phyloP scores from a whole-genome alignment of 2,888 invertebrate species.

The Yponomeuta evonymella region DNA sequence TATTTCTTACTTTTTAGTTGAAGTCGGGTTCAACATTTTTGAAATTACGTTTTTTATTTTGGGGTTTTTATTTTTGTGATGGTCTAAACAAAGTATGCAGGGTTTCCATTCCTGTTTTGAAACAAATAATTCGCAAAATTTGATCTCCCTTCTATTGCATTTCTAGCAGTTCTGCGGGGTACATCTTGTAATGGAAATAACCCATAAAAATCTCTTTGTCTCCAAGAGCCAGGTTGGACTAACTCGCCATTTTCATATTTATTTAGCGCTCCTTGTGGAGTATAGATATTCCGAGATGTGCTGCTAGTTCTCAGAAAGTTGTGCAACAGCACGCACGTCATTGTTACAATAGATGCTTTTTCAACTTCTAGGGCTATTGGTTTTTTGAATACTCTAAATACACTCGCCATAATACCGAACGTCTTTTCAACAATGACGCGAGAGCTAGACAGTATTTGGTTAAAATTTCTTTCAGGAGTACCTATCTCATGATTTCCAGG shows the following conservation, averaged over 20 bases:
- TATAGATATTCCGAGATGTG: not conserved
- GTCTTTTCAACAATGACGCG: conserved; percentile 6
- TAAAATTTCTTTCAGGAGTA: conserved; percentile 9
- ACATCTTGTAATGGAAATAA: conserved; percentile 22
- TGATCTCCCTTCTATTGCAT: conserved; percentile 21
- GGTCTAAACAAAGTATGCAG: conserved; percentile 21
- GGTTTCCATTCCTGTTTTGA: conserved; percentile 18
- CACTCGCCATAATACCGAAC: not conserved
- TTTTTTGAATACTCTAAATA: conserved; percentile 14
- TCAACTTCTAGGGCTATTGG: conserved; percentile 9
- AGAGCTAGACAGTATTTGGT: conserved; percentile 7
- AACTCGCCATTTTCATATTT: conserved; percentile 16
- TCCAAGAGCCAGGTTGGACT: conserved; percentile 15
- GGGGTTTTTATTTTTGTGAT: too few species aligned
- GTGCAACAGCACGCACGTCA: conserved; percentile 17
- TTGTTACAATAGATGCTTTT: conserved; percentile 12
- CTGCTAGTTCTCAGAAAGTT: conserved; percentile 17
- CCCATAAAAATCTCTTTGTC: conserved; percentile 19
- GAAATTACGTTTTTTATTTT: conserved; percentile 10
- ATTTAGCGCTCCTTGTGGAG: not conserved
- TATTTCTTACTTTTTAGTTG: conserved; percentile 6
- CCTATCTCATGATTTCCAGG: conserved; percentile 15
- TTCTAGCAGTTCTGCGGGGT: conserved; percentile 21
- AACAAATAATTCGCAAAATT: conserved; percentile 21
- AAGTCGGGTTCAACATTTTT: conserved; percentile 21